phyloP scores from a whole-genome alignment of 2,113 vertebrate genomes.

The Todiramphus chloris region DNA sequence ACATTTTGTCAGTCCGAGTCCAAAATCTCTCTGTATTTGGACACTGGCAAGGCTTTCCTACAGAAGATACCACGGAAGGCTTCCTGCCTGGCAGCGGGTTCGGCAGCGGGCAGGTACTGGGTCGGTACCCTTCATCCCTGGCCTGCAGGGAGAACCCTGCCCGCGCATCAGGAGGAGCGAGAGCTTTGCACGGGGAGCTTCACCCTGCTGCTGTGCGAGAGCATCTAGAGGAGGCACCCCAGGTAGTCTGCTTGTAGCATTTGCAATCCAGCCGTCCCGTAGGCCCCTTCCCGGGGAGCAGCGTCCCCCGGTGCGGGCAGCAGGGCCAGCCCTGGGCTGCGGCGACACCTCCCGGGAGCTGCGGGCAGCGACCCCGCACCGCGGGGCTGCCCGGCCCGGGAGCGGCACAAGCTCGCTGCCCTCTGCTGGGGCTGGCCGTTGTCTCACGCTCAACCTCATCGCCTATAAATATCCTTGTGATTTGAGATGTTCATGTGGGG shows the following conservation, averaged over 20 bases:
- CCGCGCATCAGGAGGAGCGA: rapidly evolving
- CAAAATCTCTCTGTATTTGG: not conserved
- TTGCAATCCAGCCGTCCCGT: no score
- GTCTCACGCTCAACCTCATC: rapidly evolving
- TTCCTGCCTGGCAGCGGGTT: not conserved
- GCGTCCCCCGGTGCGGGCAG: not conserved
- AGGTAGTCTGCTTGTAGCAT: no score
- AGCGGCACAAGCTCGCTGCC: rapidly evolving
- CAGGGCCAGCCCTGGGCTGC: conserved; percentile 39
- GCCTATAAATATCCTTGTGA: rapidly evolving
- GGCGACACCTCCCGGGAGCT: conserved; percentile 69
- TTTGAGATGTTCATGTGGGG: rapidly evolving
- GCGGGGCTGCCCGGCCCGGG: not conserved
- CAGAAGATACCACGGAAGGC: not conserved
- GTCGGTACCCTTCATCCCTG: no score
- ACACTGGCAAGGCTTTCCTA: not conserved
- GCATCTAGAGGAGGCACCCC: no score
- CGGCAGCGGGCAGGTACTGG: not conserved
- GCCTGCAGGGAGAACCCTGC: rapidly evolving
- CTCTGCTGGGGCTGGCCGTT: rapidly evolving
- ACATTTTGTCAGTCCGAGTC: not conserved
- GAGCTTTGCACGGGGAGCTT: not conserved
- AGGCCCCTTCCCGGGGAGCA: no score
- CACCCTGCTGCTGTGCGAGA: not conserved
- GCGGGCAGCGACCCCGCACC: not conserved